Conservation (phyloP, 2,113 vertebrate genomes). For the Syngnathoides biaculeatus region DNA sequence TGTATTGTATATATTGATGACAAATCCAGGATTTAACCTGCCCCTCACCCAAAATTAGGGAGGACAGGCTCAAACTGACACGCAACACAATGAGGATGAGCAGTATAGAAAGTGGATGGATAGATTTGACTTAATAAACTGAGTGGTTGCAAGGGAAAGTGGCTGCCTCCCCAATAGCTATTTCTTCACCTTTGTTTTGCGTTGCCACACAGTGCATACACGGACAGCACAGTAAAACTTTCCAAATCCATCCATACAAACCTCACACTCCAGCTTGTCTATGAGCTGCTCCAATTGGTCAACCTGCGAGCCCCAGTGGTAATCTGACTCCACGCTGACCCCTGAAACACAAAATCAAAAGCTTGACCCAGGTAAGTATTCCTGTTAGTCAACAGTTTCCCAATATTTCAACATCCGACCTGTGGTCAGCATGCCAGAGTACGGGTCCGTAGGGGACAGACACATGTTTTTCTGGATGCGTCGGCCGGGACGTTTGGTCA, state of each 20-base stretch:
- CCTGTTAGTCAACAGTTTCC: neutral
- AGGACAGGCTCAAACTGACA: no score
- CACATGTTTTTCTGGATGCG: constrained; percentile 81
- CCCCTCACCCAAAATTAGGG: no score
- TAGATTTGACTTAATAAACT: no score
- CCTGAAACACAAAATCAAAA: constrained; percentile 67
- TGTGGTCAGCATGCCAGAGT: constrained; percentile 73
- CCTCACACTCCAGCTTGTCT: constrained; percentile 91
- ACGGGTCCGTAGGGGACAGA: constrained; percentile 82
- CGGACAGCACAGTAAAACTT: no score
- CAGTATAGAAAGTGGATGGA: no score
- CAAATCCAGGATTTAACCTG: no score
- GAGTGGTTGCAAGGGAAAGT: no score
- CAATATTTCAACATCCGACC: constrained; percentile 24
- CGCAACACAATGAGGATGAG: no score
- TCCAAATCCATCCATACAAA: constrained; percentile 56
- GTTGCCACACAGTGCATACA: neutral
- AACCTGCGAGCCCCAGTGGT: constrained; percentile 88
- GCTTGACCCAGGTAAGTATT: neutral
- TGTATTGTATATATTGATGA: no score
- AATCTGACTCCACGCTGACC: constrained; percentile 79
- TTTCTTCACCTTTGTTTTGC: neutral
- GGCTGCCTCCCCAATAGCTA: neutral
- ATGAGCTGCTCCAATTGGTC: constrained; percentile 89
- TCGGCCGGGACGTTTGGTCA: constrained; percentile 76